Base-by-base conservation (phyloP, 2,888 invertebrate species). In the Xylota segnis region DNA sequence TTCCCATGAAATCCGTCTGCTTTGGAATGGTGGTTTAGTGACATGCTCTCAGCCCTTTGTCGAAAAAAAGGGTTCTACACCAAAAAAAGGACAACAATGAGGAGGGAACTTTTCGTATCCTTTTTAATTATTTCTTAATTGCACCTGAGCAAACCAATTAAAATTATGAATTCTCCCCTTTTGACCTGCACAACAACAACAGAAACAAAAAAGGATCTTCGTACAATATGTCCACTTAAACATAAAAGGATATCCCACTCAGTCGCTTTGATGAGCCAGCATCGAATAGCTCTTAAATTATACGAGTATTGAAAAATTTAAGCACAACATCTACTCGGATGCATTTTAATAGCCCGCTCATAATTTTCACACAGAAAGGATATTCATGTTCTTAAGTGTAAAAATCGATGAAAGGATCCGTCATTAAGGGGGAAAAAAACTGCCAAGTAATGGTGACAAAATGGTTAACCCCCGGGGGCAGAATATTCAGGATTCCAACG, bases 111-210 rank as follows among this genome's bases (percentile, higher is more conserved):
- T 34, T 50, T n/a, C 16, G 18, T 10, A 16, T 32, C 50, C 18
- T 34, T 32, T 50, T 18, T 37, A 65, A 65, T 50, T 18, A 65
- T 34, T 18, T 50, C 23, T 34, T 34, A 50, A 65, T 50, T 65
- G 23, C 34, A 65, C 65, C 65, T 65, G 65, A 65, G n/a, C 50
- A 50, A 65, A 65, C 34, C 50, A 65, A 65, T 65, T 65, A 65
- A 50, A 50, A 50, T 16, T 43, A 47, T 5, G 23, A 18, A 50
- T 12, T 7, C 0, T 34, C 10, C 27, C 59, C 9, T 34, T n/a
- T 58, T 58, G 58, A 14, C 2, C 4, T 7, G 5, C 9, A 7
- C 0, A 32, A 1, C 5, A 5, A 5, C 7, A 32, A n/a, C n/a
- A n/a, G n/a, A n/a, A 5, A 32, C 2, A 32, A 5, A 34, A 2